These are phyloP conservation scores for Micrasema longulum DNA, from an alignment of 1,140 invertebrate genomes.

Conservation along the genomic window DNA sequence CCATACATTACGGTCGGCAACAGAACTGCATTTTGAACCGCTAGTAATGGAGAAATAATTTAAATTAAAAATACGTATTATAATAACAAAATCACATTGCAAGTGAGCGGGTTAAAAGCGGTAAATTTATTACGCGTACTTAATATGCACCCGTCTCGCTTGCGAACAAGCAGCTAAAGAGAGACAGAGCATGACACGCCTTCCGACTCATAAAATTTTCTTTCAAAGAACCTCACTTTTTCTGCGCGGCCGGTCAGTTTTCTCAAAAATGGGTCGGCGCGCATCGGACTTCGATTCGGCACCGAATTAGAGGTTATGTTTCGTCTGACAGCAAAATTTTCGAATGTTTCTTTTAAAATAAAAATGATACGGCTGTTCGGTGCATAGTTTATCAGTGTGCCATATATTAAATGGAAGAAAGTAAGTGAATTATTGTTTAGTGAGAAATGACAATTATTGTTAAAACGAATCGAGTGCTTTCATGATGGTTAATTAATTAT, in stretches of 20 bases:
- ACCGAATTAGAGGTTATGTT: conserved; percentile 14
- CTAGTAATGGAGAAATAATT: too few relatives aligned
- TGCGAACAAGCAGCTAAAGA: neutral
- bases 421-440: too few relatives aligned
- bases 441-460: too few relatives aligned
- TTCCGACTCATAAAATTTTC: conserved; percentile 1
- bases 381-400: too few relatives aligned
- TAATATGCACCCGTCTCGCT: conserved; percentile 2
- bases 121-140: conserved; percentile 1
- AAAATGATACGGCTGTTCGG: neutral
- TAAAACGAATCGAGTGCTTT: too few relatives aligned
- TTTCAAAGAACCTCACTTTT: neutral
- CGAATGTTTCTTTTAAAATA: neutral
- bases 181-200: conserved; percentile 9
- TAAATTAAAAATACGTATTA: too few relatives aligned
- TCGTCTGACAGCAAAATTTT: conserved; percentile 4
- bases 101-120: neutral
- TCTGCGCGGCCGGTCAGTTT: conserved; percentile 7
- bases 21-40: too few relatives aligned
- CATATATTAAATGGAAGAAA: too few relatives aligned
- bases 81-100: too few relatives aligned
- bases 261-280: conserved; percentile 7
- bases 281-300: neutral
- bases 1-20: too few relatives aligned
- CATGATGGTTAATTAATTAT: too few relatives aligned